Percentiles rank a stretch among this genome's conserved stretches.
Conservation (phyloP, 1,140 invertebrate genomes). For the Drosophila takahashii region DNA sequence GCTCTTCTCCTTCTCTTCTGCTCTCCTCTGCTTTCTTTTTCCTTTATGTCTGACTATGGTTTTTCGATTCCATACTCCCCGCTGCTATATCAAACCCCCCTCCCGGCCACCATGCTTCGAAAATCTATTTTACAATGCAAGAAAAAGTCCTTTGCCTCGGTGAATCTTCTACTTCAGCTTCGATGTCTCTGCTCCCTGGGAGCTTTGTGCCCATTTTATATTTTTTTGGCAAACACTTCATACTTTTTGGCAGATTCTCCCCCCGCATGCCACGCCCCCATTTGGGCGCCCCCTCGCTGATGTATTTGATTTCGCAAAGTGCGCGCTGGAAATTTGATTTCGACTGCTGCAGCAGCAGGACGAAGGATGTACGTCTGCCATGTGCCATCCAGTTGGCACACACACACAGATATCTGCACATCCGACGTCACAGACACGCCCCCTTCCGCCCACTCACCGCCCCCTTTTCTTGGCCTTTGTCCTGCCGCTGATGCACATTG, state of each 20-base stretch:
- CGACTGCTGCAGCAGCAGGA: slow-evolving; percentile 38
- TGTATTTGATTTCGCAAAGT: slow-evolving; percentile 79
- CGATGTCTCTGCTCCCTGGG: slow-evolving; percentile 38
- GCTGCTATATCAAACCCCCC: slow-evolving; percentile 24
- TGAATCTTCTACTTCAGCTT: slow-evolving; percentile 46
- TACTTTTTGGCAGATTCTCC: slow-evolving; percentile 48
- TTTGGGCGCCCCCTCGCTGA: slow-evolving; percentile 21
- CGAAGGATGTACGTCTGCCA: slow-evolving; percentile 19
- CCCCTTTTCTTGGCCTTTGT: slow-evolving; percentile 31
- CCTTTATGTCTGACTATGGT: slow-evolving; percentile 30
- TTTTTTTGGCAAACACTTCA: slow-evolving; percentile 78
- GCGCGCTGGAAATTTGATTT: slow-evolving; percentile 78
- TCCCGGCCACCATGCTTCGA: background rate
- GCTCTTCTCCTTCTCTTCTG: slow-evolving; percentile 21
- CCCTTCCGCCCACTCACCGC: slow-evolving; percentile 5
- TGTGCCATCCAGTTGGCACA: slow-evolving; percentile 20
- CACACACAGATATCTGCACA: slow-evolving; percentile 21
- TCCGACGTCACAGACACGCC: slow-evolving; percentile 53
- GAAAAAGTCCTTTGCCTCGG: slow-evolving; percentile 67
- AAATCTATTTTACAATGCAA: slow-evolving; percentile 72
- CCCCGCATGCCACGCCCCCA: slow-evolving; percentile 3
- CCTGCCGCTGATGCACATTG: slow-evolving; percentile 44
- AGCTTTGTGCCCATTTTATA: slow-evolving; percentile 62
- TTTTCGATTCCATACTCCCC: slow-evolving; percentile 17
- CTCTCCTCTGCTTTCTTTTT: background rate